Evolutionary conservation across 2,797 vertebrate species (phyloP).

Genomic region (Fistularia commersonii): DNA sequence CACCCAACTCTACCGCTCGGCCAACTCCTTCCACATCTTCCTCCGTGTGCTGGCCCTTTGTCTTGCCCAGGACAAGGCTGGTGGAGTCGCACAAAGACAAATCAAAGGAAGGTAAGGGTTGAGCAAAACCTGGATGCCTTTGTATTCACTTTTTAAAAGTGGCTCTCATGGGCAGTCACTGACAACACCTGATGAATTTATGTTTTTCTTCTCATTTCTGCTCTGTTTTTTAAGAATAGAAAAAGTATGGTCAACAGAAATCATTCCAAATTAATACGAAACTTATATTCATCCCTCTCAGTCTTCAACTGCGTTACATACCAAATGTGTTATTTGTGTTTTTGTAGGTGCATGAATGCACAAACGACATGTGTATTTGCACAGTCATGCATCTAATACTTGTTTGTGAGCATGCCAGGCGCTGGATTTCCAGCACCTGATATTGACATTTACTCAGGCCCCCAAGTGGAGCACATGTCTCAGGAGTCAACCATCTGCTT

Average conservation of each 20-base stretch:
- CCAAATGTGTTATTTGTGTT: slow-evolving; percentile 43
- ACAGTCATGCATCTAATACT: slow-evolving; percentile 1
- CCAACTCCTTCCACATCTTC: slow-evolving; percentile 94
- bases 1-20: slow-evolving; percentile 81
- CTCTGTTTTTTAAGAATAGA: not conserved
- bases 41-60: slow-evolving; percentile 87
- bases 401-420: slow-evolving; percentile 66
- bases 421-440: slow-evolving; percentile 54
- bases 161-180: slow-evolving; percentile 1
- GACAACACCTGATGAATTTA: no score
- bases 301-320: slow-evolving; percentile 40
- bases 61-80: slow-evolving; percentile 78
- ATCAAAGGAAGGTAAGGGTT: slow-evolving; percentile 91
- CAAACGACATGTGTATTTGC: slow-evolving; percentile 34
- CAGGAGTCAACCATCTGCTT: slow-evolving; percentile 75
- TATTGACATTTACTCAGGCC: slow-evolving; percentile 69
- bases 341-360: slow-evolving; percentile 34
- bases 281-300: slow-evolving; percentile 16
- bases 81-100: slow-evolving; percentile 89
- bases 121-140: slow-evolving; percentile 15
- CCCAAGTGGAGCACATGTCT: slow-evolving; percentile 70
- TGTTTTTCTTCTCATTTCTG: slow-evolving; percentile 4
- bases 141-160: slow-evolving; percentile 19
- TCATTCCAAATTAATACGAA: slow-evolving; percentile 31
- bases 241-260: slow-evolving; percentile 9